These are phyloP conservation scores for Lithophane leautieri DNA, from an alignment of 2,888 invertebrate species.

Conservation along the genomic window DNA sequence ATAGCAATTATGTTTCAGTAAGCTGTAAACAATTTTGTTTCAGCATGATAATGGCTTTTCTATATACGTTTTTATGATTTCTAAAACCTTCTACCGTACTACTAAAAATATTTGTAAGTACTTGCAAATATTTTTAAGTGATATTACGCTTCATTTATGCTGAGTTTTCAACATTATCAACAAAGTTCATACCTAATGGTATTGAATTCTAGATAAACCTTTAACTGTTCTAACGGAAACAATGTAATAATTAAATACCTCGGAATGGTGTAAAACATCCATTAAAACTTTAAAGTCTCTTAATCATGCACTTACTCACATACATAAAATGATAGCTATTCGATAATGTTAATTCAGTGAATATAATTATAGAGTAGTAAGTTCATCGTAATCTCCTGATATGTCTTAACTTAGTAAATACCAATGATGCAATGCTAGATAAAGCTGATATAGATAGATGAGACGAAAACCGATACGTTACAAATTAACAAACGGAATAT, in stretches of 20 bases:
- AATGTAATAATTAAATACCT: not conserved
- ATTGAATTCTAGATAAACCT: not conserved
- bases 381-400: not conserved
- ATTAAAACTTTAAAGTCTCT: not conserved
- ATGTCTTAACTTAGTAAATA: not conserved
- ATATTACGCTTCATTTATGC: not conserved
- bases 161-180: not conserved
- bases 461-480: not conserved
- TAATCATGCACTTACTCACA: not conserved
- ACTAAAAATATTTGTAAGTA: too few species aligned
- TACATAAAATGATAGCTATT: not conserved
- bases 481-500: constrained; percentile 42
- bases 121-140: not conserved
- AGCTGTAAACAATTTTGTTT: not conserved
- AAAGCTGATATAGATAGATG: not conserved
- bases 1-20: not conserved
- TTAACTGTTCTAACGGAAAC: not conserved
- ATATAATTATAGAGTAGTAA: not conserved
- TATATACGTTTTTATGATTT: not conserved
- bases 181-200: not conserved
- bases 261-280: not conserved
- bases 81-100: not conserved
- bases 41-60: too few species aligned
- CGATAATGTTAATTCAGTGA: not conserved
- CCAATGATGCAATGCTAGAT: not conserved